Evolutionary conservation across 2,888 invertebrate genomes (phyloP).

Genomic region (Tortricodes alternella): DNA sequence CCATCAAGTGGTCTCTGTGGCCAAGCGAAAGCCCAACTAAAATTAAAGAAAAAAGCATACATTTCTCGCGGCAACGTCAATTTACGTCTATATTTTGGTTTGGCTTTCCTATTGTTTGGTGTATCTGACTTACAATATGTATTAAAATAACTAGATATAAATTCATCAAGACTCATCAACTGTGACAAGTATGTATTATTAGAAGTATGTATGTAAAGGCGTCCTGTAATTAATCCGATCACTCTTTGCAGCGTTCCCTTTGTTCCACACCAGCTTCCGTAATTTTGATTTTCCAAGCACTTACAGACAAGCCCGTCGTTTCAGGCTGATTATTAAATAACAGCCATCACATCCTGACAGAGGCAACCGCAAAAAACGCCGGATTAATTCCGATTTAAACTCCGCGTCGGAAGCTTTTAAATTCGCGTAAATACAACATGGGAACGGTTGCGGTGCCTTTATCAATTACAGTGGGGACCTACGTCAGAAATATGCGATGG

Average conservation of each 20-base stretch:
- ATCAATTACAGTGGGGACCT: constrained; percentile 71
- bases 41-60: too few relatives aligned
- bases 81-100: too few relatives aligned
- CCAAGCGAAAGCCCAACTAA: too few relatives aligned
- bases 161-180: too few relatives aligned
- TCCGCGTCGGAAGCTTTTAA: constrained; percentile 74
- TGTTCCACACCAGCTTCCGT: constrained; percentile 27
- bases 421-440: constrained; percentile 78
- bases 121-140: too few relatives aligned
- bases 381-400: constrained; percentile 74
- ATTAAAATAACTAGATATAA: too few relatives aligned
- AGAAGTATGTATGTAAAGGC: too few relatives aligned
- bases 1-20: too few relatives aligned
- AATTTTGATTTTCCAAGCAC: constrained; percentile 15
- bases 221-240: too few relatives aligned
- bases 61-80: too few relatives aligned
- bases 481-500: constrained; percentile 59
- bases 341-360: constrained; percentile 54
- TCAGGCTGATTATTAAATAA: constrained; percentile 57
- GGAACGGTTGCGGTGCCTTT: constrained; percentile 64
- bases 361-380: constrained; percentile 58
- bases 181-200: too few relatives aligned
- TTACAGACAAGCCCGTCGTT: constrained; percentile 12
- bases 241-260: neutral
- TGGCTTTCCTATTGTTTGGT: too few relatives aligned